These are phyloP conservation scores for Microctenopoma stevenorrisi DNA, from an alignment of 2,797 vertebrate species.

Conservation along the genomic window DNA sequence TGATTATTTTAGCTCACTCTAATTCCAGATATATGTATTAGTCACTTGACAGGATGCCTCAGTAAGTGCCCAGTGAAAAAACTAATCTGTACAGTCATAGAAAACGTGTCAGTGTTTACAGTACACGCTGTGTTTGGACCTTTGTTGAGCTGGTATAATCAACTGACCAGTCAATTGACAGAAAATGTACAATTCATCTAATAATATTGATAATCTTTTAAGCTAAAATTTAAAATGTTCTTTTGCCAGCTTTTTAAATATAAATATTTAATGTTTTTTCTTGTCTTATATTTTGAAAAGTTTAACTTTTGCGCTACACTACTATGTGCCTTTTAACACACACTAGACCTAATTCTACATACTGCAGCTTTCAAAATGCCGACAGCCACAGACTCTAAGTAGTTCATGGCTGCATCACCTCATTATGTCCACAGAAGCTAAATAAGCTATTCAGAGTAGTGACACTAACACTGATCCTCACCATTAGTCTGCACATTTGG, in stretches of 20 bases:
- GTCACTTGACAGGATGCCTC: constrained; percentile 16
- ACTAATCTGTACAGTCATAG: neutral
- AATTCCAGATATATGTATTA: constrained; percentile 5
- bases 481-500: neutral
- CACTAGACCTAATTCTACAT: neutral
- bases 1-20: constrained; percentile 8
- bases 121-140: neutral
- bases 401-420: neutral
- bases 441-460: constrained; percentile 13
- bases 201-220: neutral
- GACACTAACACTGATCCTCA: constrained; percentile 13
- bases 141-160: too few relatives aligned
- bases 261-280: neutral
- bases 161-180: neutral
- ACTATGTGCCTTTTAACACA: neutral
- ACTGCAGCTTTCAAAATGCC: constrained; percentile 28
- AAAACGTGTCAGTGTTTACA: neutral
- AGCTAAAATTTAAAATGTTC: too few relatives aligned
- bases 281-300: neutral
- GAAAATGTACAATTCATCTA: neutral
- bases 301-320: neutral
- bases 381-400: constrained; percentile 43
- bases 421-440: constrained; percentile 6
- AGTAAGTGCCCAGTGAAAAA: neutral
- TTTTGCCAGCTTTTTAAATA: neutral